A percentile compares a stretch with the other conserved stretches of the same genome.
Conservation (phyloP, 2,888 invertebrate genomes). For the Zele albiditarsus region DNA sequence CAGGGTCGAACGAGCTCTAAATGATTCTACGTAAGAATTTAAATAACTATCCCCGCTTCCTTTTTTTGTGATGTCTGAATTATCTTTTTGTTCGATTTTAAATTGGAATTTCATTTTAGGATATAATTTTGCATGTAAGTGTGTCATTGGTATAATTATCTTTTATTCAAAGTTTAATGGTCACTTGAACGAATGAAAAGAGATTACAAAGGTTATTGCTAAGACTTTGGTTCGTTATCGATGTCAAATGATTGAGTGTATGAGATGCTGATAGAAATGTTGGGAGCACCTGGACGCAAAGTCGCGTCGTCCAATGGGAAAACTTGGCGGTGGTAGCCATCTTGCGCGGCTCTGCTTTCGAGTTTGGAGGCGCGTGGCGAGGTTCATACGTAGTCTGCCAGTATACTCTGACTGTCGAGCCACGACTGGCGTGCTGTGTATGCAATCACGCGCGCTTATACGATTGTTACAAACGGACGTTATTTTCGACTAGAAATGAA, state of each 20-base stretch:
- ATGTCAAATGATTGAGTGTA: not conserved
- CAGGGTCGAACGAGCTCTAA: slow-evolving; percentile 56
- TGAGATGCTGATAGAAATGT: slow-evolving; percentile 44
- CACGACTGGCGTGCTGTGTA: slow-evolving; percentile 58
- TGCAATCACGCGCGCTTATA: slow-evolving; percentile 37
- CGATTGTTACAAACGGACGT: slow-evolving; percentile 8
- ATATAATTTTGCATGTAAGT: not conserved
- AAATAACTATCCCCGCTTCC: slow-evolving; percentile 49
- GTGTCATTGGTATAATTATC: not conserved
- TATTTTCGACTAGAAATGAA: slow-evolving; percentile 8
- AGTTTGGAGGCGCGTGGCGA: slow-evolving; percentile 62
- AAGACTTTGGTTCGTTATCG: not conserved
- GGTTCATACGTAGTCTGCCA: slow-evolving; percentile 54
- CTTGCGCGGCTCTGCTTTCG: slow-evolving; percentile 66
- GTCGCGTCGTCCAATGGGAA: slow-evolving; percentile 54
- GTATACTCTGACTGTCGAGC: slow-evolving; percentile 65
- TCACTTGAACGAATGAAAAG: not conserved
- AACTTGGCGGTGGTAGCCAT: slow-evolving; percentile 59
- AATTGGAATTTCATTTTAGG: not conserved
- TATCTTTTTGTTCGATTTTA: not conserved
- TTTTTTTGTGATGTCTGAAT: not conserved
- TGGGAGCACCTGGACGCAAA: slow-evolving; percentile 55
- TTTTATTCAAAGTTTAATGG: not conserved
- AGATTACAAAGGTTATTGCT: not conserved
- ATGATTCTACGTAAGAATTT: slow-evolving; percentile 45